A percentile compares a stretch with the other conserved stretches of the same genome.
Evolutionary conservation across 2,797 vertebrate genomes (phyloP).

Genomic region (Sciurus vulgaris): DNA sequence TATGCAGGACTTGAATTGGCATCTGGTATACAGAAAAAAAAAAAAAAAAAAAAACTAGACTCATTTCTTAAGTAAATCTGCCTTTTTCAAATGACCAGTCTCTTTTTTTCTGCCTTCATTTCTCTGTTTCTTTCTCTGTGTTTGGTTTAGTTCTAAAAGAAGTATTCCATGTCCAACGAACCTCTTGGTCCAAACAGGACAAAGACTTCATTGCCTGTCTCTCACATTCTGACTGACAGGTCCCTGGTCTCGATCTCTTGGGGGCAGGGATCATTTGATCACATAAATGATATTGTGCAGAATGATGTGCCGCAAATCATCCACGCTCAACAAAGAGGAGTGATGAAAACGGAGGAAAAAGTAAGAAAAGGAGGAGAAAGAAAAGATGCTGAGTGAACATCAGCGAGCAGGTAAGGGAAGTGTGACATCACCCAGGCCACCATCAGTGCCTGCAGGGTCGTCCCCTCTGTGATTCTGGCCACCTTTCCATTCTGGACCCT

Average conservation of each 20-base stretch:
- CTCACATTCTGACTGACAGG: neutral
- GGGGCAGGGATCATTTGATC: neutral
- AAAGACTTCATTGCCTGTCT: neutral
- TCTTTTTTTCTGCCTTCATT: neutral
- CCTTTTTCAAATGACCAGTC: neutral
- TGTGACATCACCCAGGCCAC: too few relatives aligned
- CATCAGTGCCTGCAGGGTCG: accelerated
- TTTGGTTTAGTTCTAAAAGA: slow-evolving; percentile 22
- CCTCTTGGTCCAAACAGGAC: neutral
- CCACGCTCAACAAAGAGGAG: neutral
- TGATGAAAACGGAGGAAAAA: neutral
- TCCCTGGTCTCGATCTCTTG: neutral
- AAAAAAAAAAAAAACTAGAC: slow-evolving; percentile 3
- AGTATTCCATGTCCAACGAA: neutral
- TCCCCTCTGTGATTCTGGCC: neutral
- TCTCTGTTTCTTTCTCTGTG: neutral
- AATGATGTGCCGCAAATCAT: neutral
- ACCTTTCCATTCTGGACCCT: neutral
- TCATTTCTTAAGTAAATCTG: slow-evolving; percentile 40
- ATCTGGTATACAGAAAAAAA: neutral
- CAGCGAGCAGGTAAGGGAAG: neutral
- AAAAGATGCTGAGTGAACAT: neutral
- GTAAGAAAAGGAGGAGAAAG: neutral
- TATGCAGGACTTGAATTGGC: slow-evolving; percentile 41
- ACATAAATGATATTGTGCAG: neutral